These are phyloP conservation scores for Eubasilissa regina DNA, from an alignment of 1,140 invertebrate species.

Conservation along the genomic window DNA sequence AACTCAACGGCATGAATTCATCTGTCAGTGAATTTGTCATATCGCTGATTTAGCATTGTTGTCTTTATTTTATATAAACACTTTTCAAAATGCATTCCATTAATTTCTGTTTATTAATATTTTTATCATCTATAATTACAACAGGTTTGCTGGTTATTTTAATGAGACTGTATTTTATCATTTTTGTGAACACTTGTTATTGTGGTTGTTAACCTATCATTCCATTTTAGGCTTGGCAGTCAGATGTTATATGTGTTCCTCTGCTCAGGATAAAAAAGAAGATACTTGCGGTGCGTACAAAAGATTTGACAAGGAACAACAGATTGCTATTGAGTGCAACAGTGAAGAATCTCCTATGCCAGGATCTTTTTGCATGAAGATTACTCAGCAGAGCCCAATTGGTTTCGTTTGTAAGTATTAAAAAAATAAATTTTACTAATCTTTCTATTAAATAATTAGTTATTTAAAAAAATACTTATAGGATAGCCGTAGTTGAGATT, in stretches of 20 bases:
- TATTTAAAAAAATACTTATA: no score
- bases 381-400: constrained; percentile 89
- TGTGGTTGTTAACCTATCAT: constrained; percentile 24
- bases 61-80: constrained; percentile 21
- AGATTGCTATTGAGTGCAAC: constrained; percentile 91
- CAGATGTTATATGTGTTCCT: constrained; percentile 91
- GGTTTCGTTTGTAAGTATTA: constrained; percentile 91
- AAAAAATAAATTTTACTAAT: no score
- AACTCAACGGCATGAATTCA: constrained; percentile 34
- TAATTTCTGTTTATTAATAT: constrained; percentile 18
- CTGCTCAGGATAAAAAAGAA: constrained; percentile 81
- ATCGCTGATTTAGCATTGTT: not conserved
- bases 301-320: constrained; percentile 83
- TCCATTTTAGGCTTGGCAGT: constrained; percentile 75
- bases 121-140: constrained; percentile 19
- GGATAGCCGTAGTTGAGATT: no score
- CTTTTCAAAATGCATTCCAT: constrained; percentile 14
- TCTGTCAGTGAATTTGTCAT: constrained; percentile 36
- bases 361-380: constrained; percentile 95
- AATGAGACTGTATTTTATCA: not conserved
- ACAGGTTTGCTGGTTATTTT: not conserved
- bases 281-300: constrained; percentile 92
- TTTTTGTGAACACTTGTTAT: constrained; percentile 13
- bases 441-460: no score
- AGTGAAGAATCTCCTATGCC: constrained; percentile 91